Percentiles rank a stretch among this genome's conserved stretches.
Evolutionary conservation across 2,113 vertebrate genomes (phyloP).

Genomic region (Coryphaenoides rupestris): DNA sequence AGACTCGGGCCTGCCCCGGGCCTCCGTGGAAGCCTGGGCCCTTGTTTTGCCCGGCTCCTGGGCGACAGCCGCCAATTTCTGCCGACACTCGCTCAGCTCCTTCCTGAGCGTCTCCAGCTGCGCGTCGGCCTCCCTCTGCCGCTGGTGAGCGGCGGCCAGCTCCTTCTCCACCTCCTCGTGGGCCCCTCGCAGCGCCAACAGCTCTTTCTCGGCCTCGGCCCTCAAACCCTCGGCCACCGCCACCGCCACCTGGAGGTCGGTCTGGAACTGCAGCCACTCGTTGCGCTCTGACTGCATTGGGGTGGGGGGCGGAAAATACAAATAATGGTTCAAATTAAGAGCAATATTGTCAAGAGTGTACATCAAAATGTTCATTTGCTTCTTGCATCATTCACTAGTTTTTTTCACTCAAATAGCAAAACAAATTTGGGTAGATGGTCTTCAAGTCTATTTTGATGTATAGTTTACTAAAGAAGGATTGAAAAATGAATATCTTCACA

Average conservation of each 20-base stretch:
- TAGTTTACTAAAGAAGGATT: too few species aligned
- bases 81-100: conserved; percentile 60
- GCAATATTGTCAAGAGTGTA: too few species aligned
- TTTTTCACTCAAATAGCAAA: too few species aligned
- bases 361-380: too few species aligned
- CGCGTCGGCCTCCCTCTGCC: conserved; percentile 57
- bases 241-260: conserved; percentile 79
- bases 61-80: conserved; percentile 34
- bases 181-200: conserved; percentile 41
- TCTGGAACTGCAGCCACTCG: conserved; percentile 80
- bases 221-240: conserved; percentile 75
- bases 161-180: conserved; percentile 59
- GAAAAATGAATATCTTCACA: too few species aligned
- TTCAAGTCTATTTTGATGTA: too few species aligned
- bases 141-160: conserved; percentile 54
- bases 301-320: too few species aligned
- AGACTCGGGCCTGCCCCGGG: conserved; percentile 27
- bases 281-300: conserved; percentile 64
- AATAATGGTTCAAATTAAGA: too few species aligned
- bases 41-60: conserved; percentile 23
- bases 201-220: conserved; percentile 74
- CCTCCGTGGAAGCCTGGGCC: conserved; percentile 14
- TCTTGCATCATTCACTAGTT: too few species aligned
- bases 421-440: too few species aligned
- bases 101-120: conserved; percentile 56